Conservation (phyloP, 2,113 vertebrate species). For the Ardeotis arabs region DNA sequence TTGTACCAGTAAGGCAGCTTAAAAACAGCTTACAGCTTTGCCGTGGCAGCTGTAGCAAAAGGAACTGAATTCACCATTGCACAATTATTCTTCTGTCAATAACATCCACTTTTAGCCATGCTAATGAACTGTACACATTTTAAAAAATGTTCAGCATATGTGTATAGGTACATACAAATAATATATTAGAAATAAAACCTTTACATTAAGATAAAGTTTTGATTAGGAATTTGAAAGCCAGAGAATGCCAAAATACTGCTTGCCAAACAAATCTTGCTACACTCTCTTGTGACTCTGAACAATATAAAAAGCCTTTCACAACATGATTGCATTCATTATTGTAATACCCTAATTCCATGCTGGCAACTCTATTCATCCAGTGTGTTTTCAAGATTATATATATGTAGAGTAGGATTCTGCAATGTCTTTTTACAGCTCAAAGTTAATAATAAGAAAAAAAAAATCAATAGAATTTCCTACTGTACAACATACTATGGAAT, state of each 20-base stretch:
- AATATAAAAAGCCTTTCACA: conserved; percentile 43
- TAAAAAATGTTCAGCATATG: not conserved
- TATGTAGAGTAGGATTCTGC: not conserved
- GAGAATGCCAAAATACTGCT: not conserved
- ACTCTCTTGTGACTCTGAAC: not conserved
- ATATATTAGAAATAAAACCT: not conserved
- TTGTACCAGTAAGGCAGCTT: not conserved
- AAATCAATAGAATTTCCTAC: conserved; percentile 15
- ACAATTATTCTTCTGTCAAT: not conserved
- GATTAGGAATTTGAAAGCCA: not conserved
- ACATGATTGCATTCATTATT: conserved; percentile 40
- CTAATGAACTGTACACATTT: not conserved
- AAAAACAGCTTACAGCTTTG: not conserved
- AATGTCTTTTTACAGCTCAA: conserved; percentile 5
- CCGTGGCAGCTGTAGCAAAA: not conserved
- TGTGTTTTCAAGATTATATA: conserved; percentile 25
- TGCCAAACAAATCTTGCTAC: not conserved
- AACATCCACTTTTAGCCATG: not conserved
- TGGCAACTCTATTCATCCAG: conserved; percentile 20
- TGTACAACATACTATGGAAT: not conserved
- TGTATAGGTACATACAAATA: not conserved
- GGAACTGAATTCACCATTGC: not conserved
- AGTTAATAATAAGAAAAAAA: conserved; percentile 37
- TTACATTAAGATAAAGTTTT: not conserved
- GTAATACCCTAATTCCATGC: conserved; percentile 1